Evolutionary conservation across 2,797 vertebrate species (phyloP), one percentile per base, ranked within the genome.

Genomic region (Mus minutoides): DNA sequence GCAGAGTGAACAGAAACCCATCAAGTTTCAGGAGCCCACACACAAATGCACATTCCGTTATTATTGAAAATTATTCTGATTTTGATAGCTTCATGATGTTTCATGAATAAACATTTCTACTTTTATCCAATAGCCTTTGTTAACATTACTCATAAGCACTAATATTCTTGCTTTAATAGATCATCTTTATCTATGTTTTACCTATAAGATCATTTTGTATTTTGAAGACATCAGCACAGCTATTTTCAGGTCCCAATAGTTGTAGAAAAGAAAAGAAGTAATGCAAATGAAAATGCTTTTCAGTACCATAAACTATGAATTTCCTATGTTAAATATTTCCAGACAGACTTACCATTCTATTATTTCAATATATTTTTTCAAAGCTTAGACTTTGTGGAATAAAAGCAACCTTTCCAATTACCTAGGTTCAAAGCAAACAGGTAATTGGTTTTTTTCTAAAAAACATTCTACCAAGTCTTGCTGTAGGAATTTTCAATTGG

Each of bases 301-400:
- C 49, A 77, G 62, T 85, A 92, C 24, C 49, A 54, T 64, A 76
- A 34, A 71, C 3, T 52, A 9, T 43, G 62, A 93, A 9, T 58
- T 22, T 73, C 22, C 17, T 46, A 46, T 14, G 46, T 17, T n/a
- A 26, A 82, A 46, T 5, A 26, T 43, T 88, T 78, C 67, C 6
- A 76, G 26, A 60, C 0, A 43, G 4, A 58, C 10, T 26, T 2
- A 1, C 0, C 69, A 97, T 78, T 93, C 10, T 6, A 60, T 2
- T 56, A 87, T 92, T 90, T 95, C 17, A 29, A 95, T 89, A n/a
- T 80, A 77, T 88, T 97, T 97, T 49, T 56, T 79, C 22, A 52
- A 76, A 69, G 17, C 26, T 60, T 91, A 52, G 2, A 54, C 76
- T 82, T 92, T 0, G 1, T 40, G 49, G 4, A 95, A 54, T 43